Evolutionary conservation across 2,888 invertebrate genomes (phyloP).

Genomic region (Litoditis marina): DNA sequence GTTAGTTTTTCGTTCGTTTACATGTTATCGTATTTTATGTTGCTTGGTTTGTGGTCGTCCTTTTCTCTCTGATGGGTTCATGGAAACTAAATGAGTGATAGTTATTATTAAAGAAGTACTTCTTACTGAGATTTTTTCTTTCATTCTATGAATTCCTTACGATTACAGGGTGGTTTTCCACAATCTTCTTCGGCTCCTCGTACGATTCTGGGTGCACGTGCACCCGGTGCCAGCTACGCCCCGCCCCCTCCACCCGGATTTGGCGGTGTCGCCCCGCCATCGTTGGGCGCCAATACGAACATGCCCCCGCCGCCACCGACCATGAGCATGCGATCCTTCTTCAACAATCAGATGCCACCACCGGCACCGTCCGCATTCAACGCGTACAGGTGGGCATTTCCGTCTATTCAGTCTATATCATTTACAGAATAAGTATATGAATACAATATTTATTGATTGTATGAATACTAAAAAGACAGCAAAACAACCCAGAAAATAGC

Average conservation of each 20-base stretch:
- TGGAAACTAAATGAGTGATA: no score
- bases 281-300: slow-evolving; percentile 8
- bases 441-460: no score
- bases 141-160: not conserved
- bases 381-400: slow-evolving; percentile 4
- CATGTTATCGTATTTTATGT: no score
- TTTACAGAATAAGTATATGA: no score
- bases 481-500: no score
- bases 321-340: slow-evolving; percentile 9
- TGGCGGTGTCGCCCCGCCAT: slow-evolving; percentile 14
- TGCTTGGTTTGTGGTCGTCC: no score
- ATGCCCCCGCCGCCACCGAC: slow-evolving; percentile 6
- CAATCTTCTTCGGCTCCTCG: slow-evolving; percentile 2
- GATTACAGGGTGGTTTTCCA: not conserved
- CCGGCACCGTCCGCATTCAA: slow-evolving; percentile 7
- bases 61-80: not conserved
- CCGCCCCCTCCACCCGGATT: slow-evolving; percentile 19
- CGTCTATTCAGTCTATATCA: no score
- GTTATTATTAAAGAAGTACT: no score
- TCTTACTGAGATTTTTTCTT: not conserved
- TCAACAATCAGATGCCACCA: slow-evolving; percentile 2
- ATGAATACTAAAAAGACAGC: no score
- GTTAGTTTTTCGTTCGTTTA: not conserved
- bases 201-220: not conserved
- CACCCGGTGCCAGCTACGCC: slow-evolving; percentile 7